These are phyloP conservation scores for Hermaeophaga mercurialis DNA, from an alignment of 2,888 invertebrate genomes.

Conservation along the genomic window DNA sequence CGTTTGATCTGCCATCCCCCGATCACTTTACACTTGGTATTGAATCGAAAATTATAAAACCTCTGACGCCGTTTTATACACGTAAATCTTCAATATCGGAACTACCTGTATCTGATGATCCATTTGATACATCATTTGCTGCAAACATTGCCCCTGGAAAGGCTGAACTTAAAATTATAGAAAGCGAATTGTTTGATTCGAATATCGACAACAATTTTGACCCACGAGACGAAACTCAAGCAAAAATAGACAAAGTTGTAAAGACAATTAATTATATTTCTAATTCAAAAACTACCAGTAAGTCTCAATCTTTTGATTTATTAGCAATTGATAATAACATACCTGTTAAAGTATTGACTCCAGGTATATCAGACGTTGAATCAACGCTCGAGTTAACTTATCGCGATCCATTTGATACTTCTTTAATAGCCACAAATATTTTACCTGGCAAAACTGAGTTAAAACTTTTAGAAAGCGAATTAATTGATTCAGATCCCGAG, in stretches of 20 bases:
- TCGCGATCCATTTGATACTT: constrained; percentile 86
- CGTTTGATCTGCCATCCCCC: constrained; percentile 64
- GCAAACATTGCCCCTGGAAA: constrained; percentile 61
- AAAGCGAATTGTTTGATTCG: constrained; percentile 59
- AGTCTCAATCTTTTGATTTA: constrained; percentile 50
- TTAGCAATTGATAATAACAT: constrained; percentile 65
- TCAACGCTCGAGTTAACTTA: constrained; percentile 56
- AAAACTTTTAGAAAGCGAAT: constrained; percentile 75
- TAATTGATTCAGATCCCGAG: constrained; percentile 61
- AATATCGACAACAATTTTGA: constrained; percentile 59
- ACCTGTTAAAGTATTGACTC: constrained; percentile 73
- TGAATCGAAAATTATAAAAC: constrained; percentile 65
- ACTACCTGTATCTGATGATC: constrained; percentile 64
- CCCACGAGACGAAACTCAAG: constrained; percentile 57
- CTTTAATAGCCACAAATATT: constrained; percentile 73
- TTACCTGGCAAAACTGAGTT: constrained; percentile 80
- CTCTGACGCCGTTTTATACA: constrained; percentile 81
- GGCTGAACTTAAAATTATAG: constrained; percentile 63
- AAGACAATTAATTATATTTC: constrained; percentile 57
- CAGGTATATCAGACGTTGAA: constrained; percentile 57
- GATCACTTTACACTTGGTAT: constrained; percentile 36
- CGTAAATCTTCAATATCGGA: constrained; percentile 66
- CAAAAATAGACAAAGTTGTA: constrained; percentile 50
- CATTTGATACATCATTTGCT: constrained; percentile 71
- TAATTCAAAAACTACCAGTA: constrained; percentile 41